Evolutionary conservation across 2,113 vertebrate genomes (phyloP).

Genomic region (Gorsachius goisagi): DNA sequence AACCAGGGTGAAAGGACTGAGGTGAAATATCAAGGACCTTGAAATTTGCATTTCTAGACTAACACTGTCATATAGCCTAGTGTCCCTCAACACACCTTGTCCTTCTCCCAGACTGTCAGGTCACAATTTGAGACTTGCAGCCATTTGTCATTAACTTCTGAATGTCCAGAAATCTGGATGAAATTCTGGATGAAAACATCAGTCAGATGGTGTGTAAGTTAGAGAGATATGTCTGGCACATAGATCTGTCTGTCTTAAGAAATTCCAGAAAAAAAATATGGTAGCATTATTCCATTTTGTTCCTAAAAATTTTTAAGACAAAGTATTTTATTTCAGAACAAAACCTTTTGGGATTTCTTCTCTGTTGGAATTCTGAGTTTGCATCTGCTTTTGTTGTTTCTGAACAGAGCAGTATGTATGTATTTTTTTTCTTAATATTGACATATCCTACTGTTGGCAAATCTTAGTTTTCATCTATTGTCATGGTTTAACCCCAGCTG

Average conservation of each 20-base stretch:
- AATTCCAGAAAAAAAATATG: background rate
- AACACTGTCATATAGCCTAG: background rate
- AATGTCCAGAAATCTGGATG: background rate
- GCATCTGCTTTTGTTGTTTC: background rate
- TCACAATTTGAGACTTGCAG: background rate
- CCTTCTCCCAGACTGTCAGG: background rate
- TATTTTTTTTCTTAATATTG: background rate
- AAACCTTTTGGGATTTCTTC: background rate
- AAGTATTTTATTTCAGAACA: background rate
- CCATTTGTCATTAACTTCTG: background rate
- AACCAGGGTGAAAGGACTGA: background rate
- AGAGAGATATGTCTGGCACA: background rate
- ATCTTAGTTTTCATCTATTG: background rate
- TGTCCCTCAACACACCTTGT: background rate
- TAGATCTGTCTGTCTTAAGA: background rate
- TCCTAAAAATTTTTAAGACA: background rate
- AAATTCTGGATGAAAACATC: background rate
- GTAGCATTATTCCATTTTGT: background rate
- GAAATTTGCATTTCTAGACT: background rate
- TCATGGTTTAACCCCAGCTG: too few relatives aligned
- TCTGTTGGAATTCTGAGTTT: background rate
- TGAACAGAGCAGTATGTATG: background rate
- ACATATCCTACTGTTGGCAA: background rate
- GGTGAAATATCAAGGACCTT: background rate
- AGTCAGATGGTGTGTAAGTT: background rate